These are phyloP conservation scores for Progne subis DNA, from an alignment of 2,113 vertebrate species.

Conservation along the genomic window DNA sequence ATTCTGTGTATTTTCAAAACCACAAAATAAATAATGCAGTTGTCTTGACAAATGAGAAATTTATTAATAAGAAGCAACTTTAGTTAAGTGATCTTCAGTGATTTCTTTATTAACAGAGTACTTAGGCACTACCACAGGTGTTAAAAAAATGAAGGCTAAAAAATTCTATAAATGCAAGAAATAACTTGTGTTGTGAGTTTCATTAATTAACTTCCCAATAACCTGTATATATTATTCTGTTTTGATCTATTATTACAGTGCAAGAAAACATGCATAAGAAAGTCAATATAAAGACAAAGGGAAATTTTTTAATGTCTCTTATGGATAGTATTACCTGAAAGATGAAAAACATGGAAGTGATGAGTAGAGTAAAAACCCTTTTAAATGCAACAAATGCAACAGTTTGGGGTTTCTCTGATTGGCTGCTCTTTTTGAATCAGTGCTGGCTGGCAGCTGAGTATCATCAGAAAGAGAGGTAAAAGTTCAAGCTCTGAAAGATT, in stretches of 20 bases:
- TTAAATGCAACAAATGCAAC: neutral
- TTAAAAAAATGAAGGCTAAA: neutral
- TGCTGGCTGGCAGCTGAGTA: neutral
- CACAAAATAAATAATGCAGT: neutral
- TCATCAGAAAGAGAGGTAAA: neutral
- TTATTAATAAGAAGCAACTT: neutral
- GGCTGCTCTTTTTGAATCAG: neutral
- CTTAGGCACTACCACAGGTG: neutral
- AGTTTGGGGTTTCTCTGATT: rapidly evolving
- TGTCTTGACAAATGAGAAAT: neutral
- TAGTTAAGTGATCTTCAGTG: neutral
- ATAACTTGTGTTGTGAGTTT: neutral
- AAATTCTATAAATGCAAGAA: neutral
- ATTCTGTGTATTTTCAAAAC: neutral
- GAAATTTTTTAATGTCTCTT: neutral
- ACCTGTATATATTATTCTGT: neutral
- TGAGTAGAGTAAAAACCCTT: neutral
- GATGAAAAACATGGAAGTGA: neutral
- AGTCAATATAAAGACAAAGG: neutral
- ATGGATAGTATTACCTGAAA: neutral
- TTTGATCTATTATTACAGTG: neutral
- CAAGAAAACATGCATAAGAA: neutral
- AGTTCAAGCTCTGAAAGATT: neutral
- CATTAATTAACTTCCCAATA: neutral
- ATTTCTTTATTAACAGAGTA: neutral